phyloP scores from a whole-genome alignment of 1,140 invertebrate species.

The Orchestia grillus region DNA sequence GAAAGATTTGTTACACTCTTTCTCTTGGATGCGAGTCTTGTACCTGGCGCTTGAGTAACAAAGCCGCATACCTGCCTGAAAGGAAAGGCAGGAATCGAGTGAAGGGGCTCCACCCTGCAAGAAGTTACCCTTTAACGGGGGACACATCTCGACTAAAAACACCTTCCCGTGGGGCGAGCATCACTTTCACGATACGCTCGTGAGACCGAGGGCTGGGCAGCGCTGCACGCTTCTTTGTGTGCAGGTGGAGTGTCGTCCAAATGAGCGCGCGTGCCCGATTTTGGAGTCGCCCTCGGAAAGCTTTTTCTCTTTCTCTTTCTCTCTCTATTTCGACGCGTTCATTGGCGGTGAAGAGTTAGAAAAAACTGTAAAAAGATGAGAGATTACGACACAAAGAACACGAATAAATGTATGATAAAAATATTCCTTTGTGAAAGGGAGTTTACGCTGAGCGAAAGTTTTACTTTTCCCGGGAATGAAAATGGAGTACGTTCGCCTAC shows the following conservation, averaged over 20 bases:
- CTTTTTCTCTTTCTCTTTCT: no score
- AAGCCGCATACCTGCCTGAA: background rate
- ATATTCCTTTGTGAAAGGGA: background rate
- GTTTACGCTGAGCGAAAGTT: background rate
- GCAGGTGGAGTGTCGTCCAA: background rate
- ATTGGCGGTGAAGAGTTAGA: background rate
- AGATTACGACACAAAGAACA: background rate
- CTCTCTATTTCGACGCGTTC: background rate
- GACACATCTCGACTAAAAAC: background rate
- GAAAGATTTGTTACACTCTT: background rate
- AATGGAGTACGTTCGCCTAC: background rate
- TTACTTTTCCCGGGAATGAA: background rate
- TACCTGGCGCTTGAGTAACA: background rate
- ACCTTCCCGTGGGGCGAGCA: background rate
- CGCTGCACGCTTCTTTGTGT: background rate
- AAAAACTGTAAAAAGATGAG: background rate
- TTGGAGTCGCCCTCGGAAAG: background rate
- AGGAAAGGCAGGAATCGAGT: background rate
- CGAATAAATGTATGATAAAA: background rate
- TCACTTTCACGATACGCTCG: conserved; percentile 24
- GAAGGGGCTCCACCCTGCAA: conserved; percentile 8
- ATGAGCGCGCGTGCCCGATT: background rate
- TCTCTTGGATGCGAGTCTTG: background rate
- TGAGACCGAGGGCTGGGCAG: background rate
- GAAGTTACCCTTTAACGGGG: conserved; percentile 36